A percentile compares a stretch with the other conserved stretches of the same genome.
These are phyloP conservation scores for Entomyzon cyanotis DNA, from an alignment of 2,113 vertebrate genomes.

Conservation along the genomic window DNA sequence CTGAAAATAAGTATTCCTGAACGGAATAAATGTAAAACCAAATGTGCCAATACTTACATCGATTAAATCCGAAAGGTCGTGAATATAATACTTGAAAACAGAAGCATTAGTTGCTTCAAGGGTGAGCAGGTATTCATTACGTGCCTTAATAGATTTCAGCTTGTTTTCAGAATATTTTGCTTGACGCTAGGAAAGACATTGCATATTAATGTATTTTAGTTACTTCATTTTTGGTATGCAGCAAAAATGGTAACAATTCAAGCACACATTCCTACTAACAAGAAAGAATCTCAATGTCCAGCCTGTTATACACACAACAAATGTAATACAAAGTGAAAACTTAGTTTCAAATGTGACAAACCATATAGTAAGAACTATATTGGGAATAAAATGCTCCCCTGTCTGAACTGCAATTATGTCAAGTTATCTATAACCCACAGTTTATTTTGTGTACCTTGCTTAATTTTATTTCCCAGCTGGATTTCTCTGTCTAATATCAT, in stretches of 20 bases:
- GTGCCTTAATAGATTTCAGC: conserved; percentile 97
- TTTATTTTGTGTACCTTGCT: background rate
- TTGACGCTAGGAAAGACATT: conserved; percentile 84
- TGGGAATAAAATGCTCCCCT: background rate
- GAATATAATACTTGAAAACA: conserved; percentile 98
- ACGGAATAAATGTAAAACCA: background rate
- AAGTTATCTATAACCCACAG: background rate
- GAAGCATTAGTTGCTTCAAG: conserved; percentile 96
- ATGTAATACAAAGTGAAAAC: background rate
- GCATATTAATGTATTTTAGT: conserved; percentile 12
- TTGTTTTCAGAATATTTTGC: conserved; percentile 99
- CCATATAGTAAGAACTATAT: background rate
- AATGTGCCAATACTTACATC: conserved; percentile 86
- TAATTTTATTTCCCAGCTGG: background rate
- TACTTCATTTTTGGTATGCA: background rate
- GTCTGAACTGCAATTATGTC: background rate
- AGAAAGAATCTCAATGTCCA: background rate
- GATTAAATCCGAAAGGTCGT: conserved; percentile 95
- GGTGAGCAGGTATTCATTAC: conserved; percentile 97
- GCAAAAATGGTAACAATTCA: background rate
- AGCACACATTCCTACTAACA: background rate
- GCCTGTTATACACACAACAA: background rate
- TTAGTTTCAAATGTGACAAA: conserved; percentile 35
- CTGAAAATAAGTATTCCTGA: background rate
- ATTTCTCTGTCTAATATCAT: background rate